Base-by-base conservation (phyloP, 2,797 vertebrate genomes). In the Microhierax caerulescens region DNA sequence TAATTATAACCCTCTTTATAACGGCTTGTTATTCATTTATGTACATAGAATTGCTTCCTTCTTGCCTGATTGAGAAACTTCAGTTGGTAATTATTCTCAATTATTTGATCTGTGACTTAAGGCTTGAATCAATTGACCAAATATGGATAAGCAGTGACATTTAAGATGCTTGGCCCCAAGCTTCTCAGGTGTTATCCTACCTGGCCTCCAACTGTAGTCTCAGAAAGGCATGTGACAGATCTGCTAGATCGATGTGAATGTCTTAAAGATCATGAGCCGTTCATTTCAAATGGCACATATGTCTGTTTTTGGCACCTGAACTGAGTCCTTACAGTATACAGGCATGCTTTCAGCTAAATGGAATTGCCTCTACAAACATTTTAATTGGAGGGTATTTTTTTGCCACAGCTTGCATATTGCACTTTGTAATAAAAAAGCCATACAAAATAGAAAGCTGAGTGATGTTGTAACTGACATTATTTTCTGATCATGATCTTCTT, bases 1-100 rank as follows among this genome's bases (percentile, higher is more conserved):
- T 96, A 93, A 94, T 94, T 93, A 95, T 32, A 93, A 53, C 36
- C 28, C 25, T 75, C 50, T 82, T 92, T 88, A 75, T 96, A 86
- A 84, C 10, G 27, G 34, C 50, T 96, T 92, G 90, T 92, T 96
- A 88, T 89, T 94, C 24, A 89, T 92, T 92, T 96, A 92, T 53
- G 54, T 93, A 76, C 36, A 18, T 37, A 54, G 70, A 85, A 89
- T 91, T 92, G 30, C 90, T 96, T 97, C 91, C 90, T 96, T 81
- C 75, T 69, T 60, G 47, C 80, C 51, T 96, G 95, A 94, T 93
- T 92, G 91, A 79, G 84, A 95, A 91, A 82, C 61, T 89, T 85
- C 70, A 85, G 34, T 56, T 65, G 28, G 24, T 39, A 96, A 92
- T 96, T 96, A 95, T 95, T 96, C 69, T 72, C 50, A 90, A 30